phyloP scores from a whole-genome alignment of 2,797 vertebrate genomes.

The Natrix natrix region DNA sequence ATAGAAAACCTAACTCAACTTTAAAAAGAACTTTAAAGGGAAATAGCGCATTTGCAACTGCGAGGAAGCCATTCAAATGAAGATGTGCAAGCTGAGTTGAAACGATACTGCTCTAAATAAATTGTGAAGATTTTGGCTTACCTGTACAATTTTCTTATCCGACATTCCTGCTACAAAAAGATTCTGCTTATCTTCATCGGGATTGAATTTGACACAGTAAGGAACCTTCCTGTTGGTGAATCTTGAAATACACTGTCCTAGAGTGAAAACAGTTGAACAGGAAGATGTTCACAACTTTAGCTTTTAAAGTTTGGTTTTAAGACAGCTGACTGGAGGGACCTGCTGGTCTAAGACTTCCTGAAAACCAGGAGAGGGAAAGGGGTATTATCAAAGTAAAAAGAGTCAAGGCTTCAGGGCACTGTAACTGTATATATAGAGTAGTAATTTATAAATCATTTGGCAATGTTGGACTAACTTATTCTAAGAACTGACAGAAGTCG shows the following conservation, averaged over 20 bases:
- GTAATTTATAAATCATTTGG: background rate
- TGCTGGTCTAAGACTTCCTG: background rate
- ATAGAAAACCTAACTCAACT: background rate
- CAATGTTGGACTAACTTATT: background rate
- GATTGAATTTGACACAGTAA: slow-evolving; percentile 98
- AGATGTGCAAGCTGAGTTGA: background rate
- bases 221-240: slow-evolving; percentile 98
- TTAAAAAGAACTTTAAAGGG: background rate
- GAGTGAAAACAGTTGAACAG: slow-evolving; percentile 40
- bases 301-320: background rate
- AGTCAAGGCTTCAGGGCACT: background rate
- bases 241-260: slow-evolving; percentile 92
- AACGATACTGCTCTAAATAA: background rate
- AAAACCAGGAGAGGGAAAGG: background rate
- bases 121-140: slow-evolving; percentile 54
- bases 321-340: background rate
- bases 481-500: background rate
- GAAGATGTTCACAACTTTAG: background rate
- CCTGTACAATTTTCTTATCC: slow-evolving; percentile 98
- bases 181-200: slow-evolving; percentile 96
- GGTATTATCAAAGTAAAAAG: background rate
- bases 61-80: background rate
- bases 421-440: background rate
- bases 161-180: slow-evolving; percentile 98
- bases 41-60: background rate